Conservation (phyloP, 2,888 invertebrate species). For the Anorthoa munda region DNA sequence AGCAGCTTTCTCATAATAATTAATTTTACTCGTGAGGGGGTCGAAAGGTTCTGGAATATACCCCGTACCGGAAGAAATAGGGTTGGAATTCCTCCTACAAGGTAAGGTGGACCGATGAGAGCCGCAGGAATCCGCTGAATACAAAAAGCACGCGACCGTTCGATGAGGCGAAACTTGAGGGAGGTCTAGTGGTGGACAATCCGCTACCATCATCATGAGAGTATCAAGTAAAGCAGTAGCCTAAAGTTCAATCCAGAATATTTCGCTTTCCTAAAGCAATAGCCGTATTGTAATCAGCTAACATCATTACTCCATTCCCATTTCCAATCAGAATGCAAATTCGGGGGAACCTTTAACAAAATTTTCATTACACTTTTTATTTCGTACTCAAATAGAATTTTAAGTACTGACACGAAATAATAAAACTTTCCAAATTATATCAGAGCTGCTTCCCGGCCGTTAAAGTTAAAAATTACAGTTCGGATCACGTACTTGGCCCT, state of each 20-base stretch:
- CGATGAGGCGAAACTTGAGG: neutral
- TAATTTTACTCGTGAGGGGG: too few relatives aligned
- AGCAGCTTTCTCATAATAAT: neutral
- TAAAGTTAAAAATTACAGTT: constrained; percentile 75
- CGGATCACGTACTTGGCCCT: constrained; percentile 82
- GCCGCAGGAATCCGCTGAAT: neutral
- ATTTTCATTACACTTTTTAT: constrained; percentile 59
- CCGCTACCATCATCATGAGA: too few relatives aligned
- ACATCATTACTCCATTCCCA: constrained; percentile 40
- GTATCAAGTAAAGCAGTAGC: neutral
- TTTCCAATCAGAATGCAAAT: constrained; percentile 52
- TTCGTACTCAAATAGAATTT: constrained; percentile 50
- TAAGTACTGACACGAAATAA: constrained; percentile 62
- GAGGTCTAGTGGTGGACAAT: too few relatives aligned
- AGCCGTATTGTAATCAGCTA: constrained; percentile 18
- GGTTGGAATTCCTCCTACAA: too few relatives aligned
- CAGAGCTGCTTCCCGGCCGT: constrained; percentile 59
- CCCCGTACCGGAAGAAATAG: too few relatives aligned
- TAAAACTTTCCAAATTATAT: constrained; percentile 65
- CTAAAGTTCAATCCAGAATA: neutral
- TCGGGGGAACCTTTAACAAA: constrained; percentile 35
- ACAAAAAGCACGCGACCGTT: neutral
- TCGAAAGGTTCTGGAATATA: too few relatives aligned
- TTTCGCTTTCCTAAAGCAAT: neutral
- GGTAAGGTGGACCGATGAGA: neutral